phyloP scores from a whole-genome alignment of 2,113 vertebrate species.

The Ciconia maguari region DNA sequence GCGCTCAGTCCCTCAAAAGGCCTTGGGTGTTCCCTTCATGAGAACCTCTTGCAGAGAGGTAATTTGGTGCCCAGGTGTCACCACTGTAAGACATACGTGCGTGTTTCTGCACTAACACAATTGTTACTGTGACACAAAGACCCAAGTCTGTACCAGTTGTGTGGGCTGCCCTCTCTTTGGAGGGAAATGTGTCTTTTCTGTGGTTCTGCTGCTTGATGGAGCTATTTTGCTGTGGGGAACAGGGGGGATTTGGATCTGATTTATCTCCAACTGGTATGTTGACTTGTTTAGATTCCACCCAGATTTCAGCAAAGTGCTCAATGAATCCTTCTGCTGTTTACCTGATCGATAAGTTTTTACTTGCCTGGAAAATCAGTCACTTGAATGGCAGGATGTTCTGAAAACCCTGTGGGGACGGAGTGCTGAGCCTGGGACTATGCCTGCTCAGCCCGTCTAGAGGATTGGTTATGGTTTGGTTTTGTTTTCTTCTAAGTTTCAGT shows the following conservation, averaged over 20 bases:
- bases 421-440: not conserved
- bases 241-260: not conserved
- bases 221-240: not conserved
- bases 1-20: not conserved
- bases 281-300: not conserved
- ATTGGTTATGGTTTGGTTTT: not conserved
- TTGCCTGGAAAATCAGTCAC: not conserved
- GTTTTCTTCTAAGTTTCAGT: not conserved
- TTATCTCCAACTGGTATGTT: not conserved
- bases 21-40: not conserved
- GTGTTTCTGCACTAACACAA: not conserved
- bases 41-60: not conserved
- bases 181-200: too few relatives aligned
- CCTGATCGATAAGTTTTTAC: not conserved
- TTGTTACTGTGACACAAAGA: too few relatives aligned
- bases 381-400: not conserved
- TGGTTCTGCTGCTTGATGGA: not conserved
- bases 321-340: not conserved
- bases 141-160: not conserved
- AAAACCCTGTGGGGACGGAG: fast-evolving
- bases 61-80: not conserved
- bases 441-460: not conserved
- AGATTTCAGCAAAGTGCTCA: not conserved
- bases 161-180: not conserved
- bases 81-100: fast-evolving